phyloP scores from a whole-genome alignment of 2,797 vertebrate genomes.

The Cacajao melanocephalus region DNA sequence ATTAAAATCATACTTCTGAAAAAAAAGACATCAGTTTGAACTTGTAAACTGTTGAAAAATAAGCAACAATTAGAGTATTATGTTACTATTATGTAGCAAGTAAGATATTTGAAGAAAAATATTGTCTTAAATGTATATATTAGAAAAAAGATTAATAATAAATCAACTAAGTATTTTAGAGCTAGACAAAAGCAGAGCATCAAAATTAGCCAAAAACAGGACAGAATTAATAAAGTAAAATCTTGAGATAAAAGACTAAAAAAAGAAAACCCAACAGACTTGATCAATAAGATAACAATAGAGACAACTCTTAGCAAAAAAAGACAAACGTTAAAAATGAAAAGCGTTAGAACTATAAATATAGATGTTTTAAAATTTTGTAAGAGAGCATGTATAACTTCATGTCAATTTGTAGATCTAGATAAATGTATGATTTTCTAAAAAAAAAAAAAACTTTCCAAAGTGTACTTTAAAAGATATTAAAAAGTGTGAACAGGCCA shows the following conservation, averaged over 20 bases:
- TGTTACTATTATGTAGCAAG: background rate
- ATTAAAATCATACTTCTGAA: background rate
- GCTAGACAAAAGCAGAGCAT: background rate
- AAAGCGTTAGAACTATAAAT: background rate
- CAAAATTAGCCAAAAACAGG: background rate
- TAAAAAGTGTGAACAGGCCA: background rate
- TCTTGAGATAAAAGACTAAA: background rate
- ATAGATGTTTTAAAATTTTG: background rate
- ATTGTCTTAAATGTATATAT: background rate
- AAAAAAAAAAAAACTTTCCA: background rate
- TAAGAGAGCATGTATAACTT: background rate
- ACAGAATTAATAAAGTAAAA: constrained; percentile 9
- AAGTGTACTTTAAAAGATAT: constrained; percentile 12
- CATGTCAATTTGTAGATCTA: background rate
- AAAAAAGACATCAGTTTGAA: background rate
- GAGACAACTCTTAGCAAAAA: background rate
- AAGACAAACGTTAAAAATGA: background rate
- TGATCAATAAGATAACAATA: constrained; percentile 23
- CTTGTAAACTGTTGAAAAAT: background rate
- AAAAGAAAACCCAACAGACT: background rate
- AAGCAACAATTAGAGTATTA: background rate
- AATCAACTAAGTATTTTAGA: constrained; percentile 1
- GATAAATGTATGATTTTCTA: background rate
- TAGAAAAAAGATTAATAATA: constrained; percentile 10
- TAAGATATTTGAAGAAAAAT: background rate